Percentiles rank a stretch among this genome's conserved stretches.
Evolutionary conservation across 2,888 invertebrate genomes (phyloP).

Genomic region (Papilio elwesi): DNA sequence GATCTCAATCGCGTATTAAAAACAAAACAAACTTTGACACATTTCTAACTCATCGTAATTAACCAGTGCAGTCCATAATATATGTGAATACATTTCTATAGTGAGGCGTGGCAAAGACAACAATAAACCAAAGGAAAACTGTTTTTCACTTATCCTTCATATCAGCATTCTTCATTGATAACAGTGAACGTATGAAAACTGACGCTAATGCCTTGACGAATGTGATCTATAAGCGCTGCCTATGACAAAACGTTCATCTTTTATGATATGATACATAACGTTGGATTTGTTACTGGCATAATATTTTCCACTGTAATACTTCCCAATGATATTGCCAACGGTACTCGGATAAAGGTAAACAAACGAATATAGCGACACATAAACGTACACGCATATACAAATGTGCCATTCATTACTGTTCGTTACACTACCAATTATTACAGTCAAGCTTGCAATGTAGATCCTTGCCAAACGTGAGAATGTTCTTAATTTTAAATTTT

Average conservation of each 20-base stretch:
- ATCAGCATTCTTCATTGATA: no score
- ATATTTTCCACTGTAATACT: constrained; percentile 18
- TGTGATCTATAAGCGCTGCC: neutral
- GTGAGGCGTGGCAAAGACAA: no score
- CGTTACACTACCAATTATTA: neutral
- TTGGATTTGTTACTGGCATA: constrained; percentile 6
- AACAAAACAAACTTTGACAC: no score
- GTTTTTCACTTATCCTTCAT: no score
- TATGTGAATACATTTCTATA: no score
- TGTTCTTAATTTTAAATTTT: neutral
- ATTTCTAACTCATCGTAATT: no score
- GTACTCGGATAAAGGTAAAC: constrained; percentile 12
- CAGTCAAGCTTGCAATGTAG: neutral
- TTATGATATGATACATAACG: constrained; percentile 1
- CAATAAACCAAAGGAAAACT: no score
- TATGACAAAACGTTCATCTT: neutral
- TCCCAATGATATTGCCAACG: constrained; percentile 32
- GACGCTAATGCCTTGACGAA: neutral
- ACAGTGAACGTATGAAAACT: no score
- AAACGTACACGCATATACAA: constrained; percentile 1
- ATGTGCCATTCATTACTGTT: constrained; percentile 12
- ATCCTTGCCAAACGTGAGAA: neutral
- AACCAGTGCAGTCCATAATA: no score
- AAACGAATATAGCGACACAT: constrained; percentile 16
- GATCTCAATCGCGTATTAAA: no score